phyloP scores from a whole-genome alignment of 2,888 invertebrate genomes.

The Sminthurinus aureus region DNA sequence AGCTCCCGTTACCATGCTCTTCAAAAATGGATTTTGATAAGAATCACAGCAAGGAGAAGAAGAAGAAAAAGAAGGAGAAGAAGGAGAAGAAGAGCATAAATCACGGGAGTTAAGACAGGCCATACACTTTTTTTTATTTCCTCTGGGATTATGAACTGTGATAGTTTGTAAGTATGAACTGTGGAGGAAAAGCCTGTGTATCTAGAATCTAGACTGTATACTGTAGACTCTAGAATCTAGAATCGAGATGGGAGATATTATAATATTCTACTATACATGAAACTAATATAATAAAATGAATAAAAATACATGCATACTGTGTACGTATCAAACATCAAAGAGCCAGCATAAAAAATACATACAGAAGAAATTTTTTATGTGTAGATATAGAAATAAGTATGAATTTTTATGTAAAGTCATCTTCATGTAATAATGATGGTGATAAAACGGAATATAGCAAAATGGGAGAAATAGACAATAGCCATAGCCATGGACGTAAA shows the following conservation, averaged over 20 bases:
- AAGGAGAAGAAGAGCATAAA: conserved; percentile 34
- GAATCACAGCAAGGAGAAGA: conserved; percentile 34
- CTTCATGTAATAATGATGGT: conserved; percentile 8
- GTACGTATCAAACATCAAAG: no score
- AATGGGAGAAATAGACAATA: conserved; percentile 1
- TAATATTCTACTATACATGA: no score
- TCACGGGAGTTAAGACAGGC: conserved; percentile 39
- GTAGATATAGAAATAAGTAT: not conserved
- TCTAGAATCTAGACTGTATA: no score
- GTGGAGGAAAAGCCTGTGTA: not conserved
- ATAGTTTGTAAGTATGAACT: not conserved
- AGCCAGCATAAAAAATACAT: not conserved
- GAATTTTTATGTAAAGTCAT: not conserved
- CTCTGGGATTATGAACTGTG: conserved; percentile 6
- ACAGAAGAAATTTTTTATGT: not conserved
- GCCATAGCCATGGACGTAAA: not conserved
- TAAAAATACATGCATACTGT: no score
- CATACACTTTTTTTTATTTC: conserved; percentile 9
- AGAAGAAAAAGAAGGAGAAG: not conserved
- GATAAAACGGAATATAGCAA: not conserved
- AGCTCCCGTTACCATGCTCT: conserved; percentile 40
- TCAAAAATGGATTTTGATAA: conserved; percentile 38
- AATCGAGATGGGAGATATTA: no score
- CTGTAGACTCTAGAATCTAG: no score
- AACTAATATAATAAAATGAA: no score